A percentile compares a stretch with the other conserved stretches of the same genome.
phyloP scores from a whole-genome alignment of 2,888 invertebrate species.

The Napeogenes sylphis region DNA sequence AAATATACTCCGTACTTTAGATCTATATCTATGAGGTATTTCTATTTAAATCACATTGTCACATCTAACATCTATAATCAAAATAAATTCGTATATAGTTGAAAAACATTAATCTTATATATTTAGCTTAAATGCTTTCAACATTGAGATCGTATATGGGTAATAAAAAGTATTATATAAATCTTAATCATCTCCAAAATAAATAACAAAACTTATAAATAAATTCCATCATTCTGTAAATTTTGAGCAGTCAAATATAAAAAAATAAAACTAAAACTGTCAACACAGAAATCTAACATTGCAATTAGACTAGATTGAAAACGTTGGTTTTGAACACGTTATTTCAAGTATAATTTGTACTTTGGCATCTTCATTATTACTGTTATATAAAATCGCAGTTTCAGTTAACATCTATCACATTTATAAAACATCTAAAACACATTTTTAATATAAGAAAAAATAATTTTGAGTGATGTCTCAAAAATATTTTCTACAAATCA shows the following conservation, averaged over 20 bases:
- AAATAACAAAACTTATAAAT: slow-evolving; percentile 13
- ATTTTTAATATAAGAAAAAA: slow-evolving; percentile 28
- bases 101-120: slow-evolving; percentile 17
- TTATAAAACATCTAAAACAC: slow-evolving; percentile 33
- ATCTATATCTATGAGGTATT: slow-evolving; percentile 52
- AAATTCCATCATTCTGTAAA: slow-evolving; percentile 7
- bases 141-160: not conserved
- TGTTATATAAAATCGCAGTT: slow-evolving; percentile 22
- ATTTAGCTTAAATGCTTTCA: no score
- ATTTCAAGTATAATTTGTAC: slow-evolving; percentile 32
- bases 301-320: slow-evolving; percentile 29
- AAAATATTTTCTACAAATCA: not conserved
- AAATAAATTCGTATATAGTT: slow-evolving; percentile 47
- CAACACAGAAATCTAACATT: not conserved
- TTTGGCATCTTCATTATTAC: slow-evolving; percentile 30
- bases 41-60: slow-evolving; percentile 39
- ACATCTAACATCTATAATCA: slow-evolving; percentile 43
- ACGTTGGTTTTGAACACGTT: slow-evolving; percentile 13
- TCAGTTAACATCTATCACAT: slow-evolving; percentile 42
- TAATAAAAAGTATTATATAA: not conserved
- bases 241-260: slow-evolving; percentile 1
- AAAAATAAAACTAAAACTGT: slow-evolving; percentile 49
- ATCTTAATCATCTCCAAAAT: not conserved
- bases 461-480: not conserved
- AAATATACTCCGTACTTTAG: slow-evolving; percentile 52